These are phyloP conservation scores for Brenthis ino DNA, from an alignment of 2,888 invertebrate species.

Conservation along the genomic window DNA sequence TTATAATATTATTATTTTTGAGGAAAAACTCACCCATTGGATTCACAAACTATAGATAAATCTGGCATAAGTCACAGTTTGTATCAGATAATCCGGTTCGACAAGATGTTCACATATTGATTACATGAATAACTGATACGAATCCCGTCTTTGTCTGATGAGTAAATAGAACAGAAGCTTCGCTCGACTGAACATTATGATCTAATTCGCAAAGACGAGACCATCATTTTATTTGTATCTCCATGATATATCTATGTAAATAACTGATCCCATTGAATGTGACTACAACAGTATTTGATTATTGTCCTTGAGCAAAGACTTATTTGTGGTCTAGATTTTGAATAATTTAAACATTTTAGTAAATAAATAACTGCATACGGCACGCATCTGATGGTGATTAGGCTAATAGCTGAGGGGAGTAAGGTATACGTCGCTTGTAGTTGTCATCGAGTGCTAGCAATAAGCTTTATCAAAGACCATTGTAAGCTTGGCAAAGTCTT, in stretches of 20 bases:
- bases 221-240: constrained; percentile 5
- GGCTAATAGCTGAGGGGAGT: too few species aligned
- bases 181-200: constrained; percentile 53
- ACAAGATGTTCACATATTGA: constrained; percentile 29
- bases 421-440: too few species aligned
- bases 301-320: too few species aligned
- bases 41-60: not conserved
- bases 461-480: too few species aligned
- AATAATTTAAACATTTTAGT: too few species aligned
- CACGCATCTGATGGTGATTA: too few species aligned
- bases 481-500: too few species aligned
- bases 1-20: not conserved
- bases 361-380: not conserved
- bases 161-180: constrained; percentile 66
- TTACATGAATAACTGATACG: constrained; percentile 48
- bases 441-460: too few species aligned
- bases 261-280: not conserved
- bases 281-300: not conserved
- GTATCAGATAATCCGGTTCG: not conserved
- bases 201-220: constrained; percentile 31
- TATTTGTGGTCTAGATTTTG: too few species aligned
- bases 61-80: not conserved
- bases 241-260: constrained; percentile 8
- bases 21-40: constrained; percentile 6
- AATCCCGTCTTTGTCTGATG: constrained; percentile 53